Evolutionary conservation across 37 sponge, comb jelly and placozoan genomes (phyloP).

Genomic region (Dysidea cf. avara): DNA sequence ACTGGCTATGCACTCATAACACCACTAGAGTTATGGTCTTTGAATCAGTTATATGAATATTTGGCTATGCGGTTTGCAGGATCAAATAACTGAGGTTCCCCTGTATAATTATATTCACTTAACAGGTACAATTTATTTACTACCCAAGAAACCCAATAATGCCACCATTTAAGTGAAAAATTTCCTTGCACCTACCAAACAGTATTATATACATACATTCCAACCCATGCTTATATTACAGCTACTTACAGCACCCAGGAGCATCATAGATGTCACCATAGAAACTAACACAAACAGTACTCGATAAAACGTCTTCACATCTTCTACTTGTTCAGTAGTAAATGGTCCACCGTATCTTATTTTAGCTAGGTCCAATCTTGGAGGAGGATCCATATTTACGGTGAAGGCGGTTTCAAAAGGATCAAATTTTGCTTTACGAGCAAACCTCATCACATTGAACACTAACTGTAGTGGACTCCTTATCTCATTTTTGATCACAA

Average conservation of each 20-base stretch:
- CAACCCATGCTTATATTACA: neutral
- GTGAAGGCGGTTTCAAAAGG: slow-evolving; percentile 13
- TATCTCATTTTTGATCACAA: neutral
- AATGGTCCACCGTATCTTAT: slow-evolving; percentile 29
- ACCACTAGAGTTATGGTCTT: too few relatives aligned
- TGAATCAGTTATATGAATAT: too few relatives aligned
- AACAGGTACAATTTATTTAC: too few relatives aligned
- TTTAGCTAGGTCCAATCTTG: slow-evolving; percentile 28
- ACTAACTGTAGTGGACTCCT: slow-evolving; percentile 11
- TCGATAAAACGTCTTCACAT: slow-evolving; percentile 31
- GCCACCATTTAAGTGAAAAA: too few relatives aligned
- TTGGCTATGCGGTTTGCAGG: too few relatives aligned
- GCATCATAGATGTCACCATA: neutral
- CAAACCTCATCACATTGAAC: neutral
- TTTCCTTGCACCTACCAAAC: too few relatives aligned
- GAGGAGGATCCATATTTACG: too few relatives aligned
- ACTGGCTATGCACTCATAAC: too few relatives aligned
- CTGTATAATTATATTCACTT: too few relatives aligned
- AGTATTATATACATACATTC: neutral
- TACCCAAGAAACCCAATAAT: too few relatives aligned
- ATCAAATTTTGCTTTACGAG: slow-evolving; percentile 1
- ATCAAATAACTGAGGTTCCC: too few relatives aligned
- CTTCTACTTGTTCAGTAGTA: slow-evolving; percentile 28
- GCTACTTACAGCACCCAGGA: slow-evolving; percentile 19
- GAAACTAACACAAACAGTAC: slow-evolving; percentile 5